Conservation (phyloP, 1,140 invertebrate species). For the Anastrepha ludens region DNA sequence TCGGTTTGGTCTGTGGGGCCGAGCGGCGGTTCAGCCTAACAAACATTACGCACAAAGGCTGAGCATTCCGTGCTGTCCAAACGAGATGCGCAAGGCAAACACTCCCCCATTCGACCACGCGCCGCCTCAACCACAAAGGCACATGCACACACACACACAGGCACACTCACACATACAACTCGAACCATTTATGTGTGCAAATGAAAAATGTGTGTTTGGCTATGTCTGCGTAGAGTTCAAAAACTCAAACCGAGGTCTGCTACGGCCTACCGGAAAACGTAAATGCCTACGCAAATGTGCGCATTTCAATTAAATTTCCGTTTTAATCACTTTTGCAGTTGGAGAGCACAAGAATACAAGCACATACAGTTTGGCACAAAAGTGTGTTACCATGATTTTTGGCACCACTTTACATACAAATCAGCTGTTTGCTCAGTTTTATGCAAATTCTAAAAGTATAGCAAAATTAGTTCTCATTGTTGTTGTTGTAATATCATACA, state of each 20-base stretch:
- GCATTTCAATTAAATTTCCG: conserved; percentile 69
- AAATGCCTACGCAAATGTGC: conserved; percentile 53
- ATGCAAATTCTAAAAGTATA: too few species aligned
- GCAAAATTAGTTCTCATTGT: too few species aligned
- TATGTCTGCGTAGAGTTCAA: not conserved
- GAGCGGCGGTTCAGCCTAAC: not conserved
- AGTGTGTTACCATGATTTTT: too few species aligned
- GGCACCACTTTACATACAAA: too few species aligned
- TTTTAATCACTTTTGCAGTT: conserved; percentile 68
- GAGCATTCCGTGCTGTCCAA: not conserved
- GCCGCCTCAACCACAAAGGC: not conserved
- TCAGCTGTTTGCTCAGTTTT: too few species aligned
- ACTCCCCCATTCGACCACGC: not conserved
- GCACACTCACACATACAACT: not conserved
- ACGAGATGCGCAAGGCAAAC: conserved; percentile 13
- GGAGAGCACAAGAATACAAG: not conserved
- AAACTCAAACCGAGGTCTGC: conserved; percentile 1
- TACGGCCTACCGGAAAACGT: conserved; percentile 47
- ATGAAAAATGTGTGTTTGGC: not conserved
- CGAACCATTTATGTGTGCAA: not conserved
- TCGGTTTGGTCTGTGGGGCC: not conserved
- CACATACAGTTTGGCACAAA: not conserved
- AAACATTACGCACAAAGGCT: not conserved
- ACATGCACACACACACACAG: not conserved
- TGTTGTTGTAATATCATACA: too few species aligned